phyloP scores from a whole-genome alignment of 2,113 vertebrate species.

The Eurypyga helias region DNA sequence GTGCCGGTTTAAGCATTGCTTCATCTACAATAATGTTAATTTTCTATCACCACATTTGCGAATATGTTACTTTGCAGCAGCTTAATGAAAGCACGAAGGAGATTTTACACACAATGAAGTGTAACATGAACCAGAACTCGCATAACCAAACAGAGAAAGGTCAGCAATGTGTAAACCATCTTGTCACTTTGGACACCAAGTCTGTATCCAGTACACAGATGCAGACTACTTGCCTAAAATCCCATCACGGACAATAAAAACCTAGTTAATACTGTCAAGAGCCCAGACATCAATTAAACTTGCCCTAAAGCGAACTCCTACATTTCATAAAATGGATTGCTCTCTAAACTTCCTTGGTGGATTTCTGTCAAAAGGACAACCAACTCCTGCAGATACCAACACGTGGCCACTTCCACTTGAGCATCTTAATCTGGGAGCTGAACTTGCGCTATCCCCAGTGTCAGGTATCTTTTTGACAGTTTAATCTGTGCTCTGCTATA shows the following conservation, averaged over 20 bases:
- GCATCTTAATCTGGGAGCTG: not conserved
- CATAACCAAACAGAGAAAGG: not conserved
- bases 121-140: not conserved
- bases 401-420: not conserved
- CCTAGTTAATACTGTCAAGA: not conserved
- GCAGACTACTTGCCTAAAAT: not conserved
- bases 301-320: not conserved
- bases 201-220: not conserved
- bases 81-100: not conserved
- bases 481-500: not conserved
- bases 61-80: conserved; percentile 10
- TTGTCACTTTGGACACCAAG: conserved; percentile 18
- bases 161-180: conserved; percentile 43
- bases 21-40: conserved; percentile 24
- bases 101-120: conserved; percentile 17
- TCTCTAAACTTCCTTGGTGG: not conserved
- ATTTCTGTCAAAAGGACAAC: not conserved
- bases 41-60: conserved; percentile 14
- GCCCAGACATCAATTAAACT: not conserved
- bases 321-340: not conserved
- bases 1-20: not conserved
- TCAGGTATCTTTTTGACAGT: not conserved
- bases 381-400: not conserved
- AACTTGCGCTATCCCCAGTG: not conserved
- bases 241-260: not conserved